Evolutionary conservation across 2,797 vertebrate species (phyloP), one percentile per base, ranked within the genome.

Genomic region (Hypotaenidia philippensis): DNA sequence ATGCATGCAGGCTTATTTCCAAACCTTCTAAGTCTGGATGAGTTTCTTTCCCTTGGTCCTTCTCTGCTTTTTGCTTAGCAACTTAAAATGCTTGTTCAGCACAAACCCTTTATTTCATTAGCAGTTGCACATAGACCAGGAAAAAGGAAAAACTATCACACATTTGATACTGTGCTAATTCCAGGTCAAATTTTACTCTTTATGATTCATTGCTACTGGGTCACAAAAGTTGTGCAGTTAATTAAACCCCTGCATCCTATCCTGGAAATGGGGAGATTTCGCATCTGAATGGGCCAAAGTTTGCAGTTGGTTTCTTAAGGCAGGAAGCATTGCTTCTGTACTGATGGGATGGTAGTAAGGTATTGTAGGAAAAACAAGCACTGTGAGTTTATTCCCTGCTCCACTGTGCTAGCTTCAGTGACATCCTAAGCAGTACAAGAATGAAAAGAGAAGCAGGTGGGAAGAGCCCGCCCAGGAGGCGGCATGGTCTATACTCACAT

Each of bases 161-260:
- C 19, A 55, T 66, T 76, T 40, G 27, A 84, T 45, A 32, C 22
- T 40, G 29, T 70, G 47, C 13, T 92, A 88, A 87, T 81, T 95
- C 65, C 74, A 86, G 49, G 23, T 69, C 56, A 92, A 61, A 77
- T 72, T 72, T 80, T 90, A 82, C 11, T 82, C n/a, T 59, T 65
- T 56, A 49, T 41, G 32, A 88, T 82, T 77, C 94, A 72, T 55
- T 94, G 74, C 23, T 59, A 64, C n/a, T 70, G 29, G 21, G 52
- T 70, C 78, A 36, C 17, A 36, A 64, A 91, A 68, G 29, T 11
- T 45, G 21, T 56, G 47, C 15, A 68, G 16, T 26, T 87, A 56
- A 78, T 59, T 76, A 86, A 77, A 12, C 13, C 10, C 6, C 44
- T 13, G 4, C 9, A 76, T 79, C 31, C 26, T 50, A 12, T 9